Percentiles rank a stretch among this genome's conserved stretches.
These are phyloP conservation scores for Eretmochelys imbricata DNA, from an alignment of 2,113 vertebrate species.

Conservation along the genomic window DNA sequence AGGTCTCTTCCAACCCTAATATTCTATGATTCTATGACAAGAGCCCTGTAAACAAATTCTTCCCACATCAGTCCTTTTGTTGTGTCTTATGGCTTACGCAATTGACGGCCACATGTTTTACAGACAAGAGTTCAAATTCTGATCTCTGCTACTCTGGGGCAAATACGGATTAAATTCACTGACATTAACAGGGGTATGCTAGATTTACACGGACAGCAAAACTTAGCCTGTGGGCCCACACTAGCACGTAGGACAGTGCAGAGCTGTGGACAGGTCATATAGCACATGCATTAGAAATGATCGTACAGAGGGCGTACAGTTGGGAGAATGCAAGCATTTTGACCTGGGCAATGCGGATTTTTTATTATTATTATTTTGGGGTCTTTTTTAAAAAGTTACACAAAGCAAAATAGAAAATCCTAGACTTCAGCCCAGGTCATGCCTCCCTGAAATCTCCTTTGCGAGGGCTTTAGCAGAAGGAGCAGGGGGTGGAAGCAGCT, in stretches of 20 bases:
- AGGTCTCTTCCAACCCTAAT: too few species aligned
- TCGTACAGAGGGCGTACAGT: neutral
- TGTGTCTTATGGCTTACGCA: neutral
- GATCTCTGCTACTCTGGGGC: neutral
- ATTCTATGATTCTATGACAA: neutral
- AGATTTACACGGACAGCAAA: too few species aligned
- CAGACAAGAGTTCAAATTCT: neutral
- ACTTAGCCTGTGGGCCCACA: fast-evolving
- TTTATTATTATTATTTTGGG: fast-evolving
- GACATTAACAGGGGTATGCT: fast-evolving
- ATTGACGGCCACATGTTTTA: neutral
- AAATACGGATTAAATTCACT: neutral
- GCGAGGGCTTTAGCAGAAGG: constrained; percentile 48
- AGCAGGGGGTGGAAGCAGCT: constrained; percentile 64
- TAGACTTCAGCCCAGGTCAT: constrained; percentile 45
- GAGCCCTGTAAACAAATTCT: neutral
- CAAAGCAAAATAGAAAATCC: constrained; percentile 49
- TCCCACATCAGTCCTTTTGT: neutral
- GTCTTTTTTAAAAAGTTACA: neutral
- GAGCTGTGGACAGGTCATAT: neutral
- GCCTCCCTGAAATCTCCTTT: constrained; percentile 67
- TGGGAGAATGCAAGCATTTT: neutral
- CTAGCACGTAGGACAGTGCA: neutral
- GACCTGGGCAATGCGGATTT: fast-evolving
- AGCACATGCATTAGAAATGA: neutral